Evolutionary conservation across 37 sponge, comb jelly and placozoan species (phyloP).

Genomic region (Aphrocallistes beatrix): DNA sequence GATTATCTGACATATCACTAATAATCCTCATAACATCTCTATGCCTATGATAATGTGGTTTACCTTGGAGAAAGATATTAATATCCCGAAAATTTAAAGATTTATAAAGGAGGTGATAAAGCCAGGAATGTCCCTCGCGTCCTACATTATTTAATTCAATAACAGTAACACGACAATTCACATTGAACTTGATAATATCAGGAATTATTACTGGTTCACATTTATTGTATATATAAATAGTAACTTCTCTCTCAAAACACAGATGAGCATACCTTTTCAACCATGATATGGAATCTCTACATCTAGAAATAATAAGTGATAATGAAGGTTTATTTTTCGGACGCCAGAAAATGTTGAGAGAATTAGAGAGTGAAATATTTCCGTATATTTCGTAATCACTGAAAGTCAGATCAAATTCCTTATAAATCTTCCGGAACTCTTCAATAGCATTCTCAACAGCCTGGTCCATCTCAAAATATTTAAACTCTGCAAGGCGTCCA

Average conservation of each 20-base stretch:
- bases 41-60: neutral
- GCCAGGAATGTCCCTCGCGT: neutral
- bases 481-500: neutral
- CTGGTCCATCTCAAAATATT: neutral
- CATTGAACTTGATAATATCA: neutral
- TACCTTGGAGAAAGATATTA: neutral
- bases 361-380: neutral
- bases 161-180: neutral
- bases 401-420: neutral
- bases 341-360: neutral
- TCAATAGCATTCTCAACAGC: neutral
- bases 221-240: neutral
- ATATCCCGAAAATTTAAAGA: neutral
- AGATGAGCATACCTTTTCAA: neutral
- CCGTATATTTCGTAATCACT: neutral
- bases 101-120: neutral
- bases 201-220: neutral
- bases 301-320: neutral
- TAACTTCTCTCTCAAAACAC: neutral
- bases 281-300: neutral
- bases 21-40: neutral
- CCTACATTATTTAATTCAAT: neutral
- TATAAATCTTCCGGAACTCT: neutral
- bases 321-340: neutral
- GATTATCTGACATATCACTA: neutral